Evolutionary conservation across 2,113 vertebrate genomes (phyloP), one percentile per base, ranked within the genome.

Genomic region (Megaceryle maxima): DNA sequence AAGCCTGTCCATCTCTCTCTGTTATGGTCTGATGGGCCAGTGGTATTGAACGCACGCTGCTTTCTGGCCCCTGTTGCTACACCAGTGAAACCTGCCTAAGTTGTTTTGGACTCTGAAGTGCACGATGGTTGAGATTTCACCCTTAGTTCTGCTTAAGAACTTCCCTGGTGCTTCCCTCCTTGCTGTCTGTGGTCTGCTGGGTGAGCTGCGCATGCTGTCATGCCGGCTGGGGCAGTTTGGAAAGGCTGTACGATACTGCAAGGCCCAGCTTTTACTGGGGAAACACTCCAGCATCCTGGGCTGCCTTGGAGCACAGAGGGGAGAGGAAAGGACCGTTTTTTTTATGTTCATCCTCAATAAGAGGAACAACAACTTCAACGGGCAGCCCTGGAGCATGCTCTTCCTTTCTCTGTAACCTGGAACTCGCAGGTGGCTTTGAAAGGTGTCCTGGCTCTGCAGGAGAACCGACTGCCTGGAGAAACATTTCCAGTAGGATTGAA

Each of bases 191-290:
- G 46, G 12, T 75, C 19, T 63, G 44, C 64, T 84, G 1, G 5
- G 22, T 72, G 44, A 89, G 68, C 73, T 64, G 50, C 64, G 17
- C 2, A 0, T 1, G 11, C 33, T 0, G 0, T 31, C 0, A 3
- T 63, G 72, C 62, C 5, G 31, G 22, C 41, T 28, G 57, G n/a
- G 43, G 26, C 79, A 11, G 50, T 80, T 92, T 44, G 72, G 62
- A 62, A 50, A 73, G n/a, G 43, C 62, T 28, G 16, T 50, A 11
- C 14, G 6, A 8, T 41, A 5, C 48, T 5, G 1, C 67, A 21
- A 1, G 7, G 72, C 39, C 4, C 76, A 76, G 33, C 39, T 53
- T 66, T 53, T 69, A n/a, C 48, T 59, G 73, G 50, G 55, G 60
- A 92, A 80, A 39, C 2, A 9, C 28, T 74, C n/a, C 39, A 35